Conservation (phyloP, 2,797 vertebrate species). For the Poecilia picta region DNA sequence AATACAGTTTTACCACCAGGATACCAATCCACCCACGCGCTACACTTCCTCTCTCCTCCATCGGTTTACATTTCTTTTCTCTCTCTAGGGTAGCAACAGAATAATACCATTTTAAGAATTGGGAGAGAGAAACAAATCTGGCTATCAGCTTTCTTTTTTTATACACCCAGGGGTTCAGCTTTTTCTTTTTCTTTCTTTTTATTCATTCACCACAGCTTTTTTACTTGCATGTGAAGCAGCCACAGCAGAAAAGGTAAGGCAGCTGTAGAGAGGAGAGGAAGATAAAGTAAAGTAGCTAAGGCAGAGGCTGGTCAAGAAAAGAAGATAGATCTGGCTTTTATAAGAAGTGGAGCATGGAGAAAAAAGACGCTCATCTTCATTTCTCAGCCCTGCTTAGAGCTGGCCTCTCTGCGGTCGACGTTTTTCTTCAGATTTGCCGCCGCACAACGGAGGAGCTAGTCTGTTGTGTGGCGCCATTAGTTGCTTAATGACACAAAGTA, state of each 20-base stretch:
- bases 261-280: constrained; percentile 6
- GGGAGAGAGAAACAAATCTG: constrained; percentile 51
- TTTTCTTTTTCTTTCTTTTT: constrained; percentile 34
- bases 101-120: constrained; percentile 59
- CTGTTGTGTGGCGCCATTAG: constrained; percentile 67
- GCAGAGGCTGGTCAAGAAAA: constrained; percentile 30
- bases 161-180: constrained; percentile 35
- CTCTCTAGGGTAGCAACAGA: constrained; percentile 46
- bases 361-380: constrained; percentile 62
- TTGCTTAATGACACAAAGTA: not conserved
- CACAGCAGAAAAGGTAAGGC: constrained; percentile 28
- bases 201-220: constrained; percentile 39
- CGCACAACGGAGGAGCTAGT: not conserved
- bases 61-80: constrained; percentile 16
- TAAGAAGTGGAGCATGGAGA: constrained; percentile 22
- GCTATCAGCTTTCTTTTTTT: constrained; percentile 33
- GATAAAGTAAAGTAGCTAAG: constrained; percentile 26
- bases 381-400: constrained; percentile 26
- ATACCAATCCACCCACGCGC: constrained; percentile 54
- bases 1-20: constrained; percentile 50
- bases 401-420: constrained; percentile 3
- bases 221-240: constrained; percentile 15
- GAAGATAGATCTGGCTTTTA: constrained; percentile 37
- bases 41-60: constrained; percentile 30
- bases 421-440: constrained; percentile 17